Evolutionary conservation across 1,140 invertebrate species (phyloP).

Genomic region (Drosophila pachea): DNA sequence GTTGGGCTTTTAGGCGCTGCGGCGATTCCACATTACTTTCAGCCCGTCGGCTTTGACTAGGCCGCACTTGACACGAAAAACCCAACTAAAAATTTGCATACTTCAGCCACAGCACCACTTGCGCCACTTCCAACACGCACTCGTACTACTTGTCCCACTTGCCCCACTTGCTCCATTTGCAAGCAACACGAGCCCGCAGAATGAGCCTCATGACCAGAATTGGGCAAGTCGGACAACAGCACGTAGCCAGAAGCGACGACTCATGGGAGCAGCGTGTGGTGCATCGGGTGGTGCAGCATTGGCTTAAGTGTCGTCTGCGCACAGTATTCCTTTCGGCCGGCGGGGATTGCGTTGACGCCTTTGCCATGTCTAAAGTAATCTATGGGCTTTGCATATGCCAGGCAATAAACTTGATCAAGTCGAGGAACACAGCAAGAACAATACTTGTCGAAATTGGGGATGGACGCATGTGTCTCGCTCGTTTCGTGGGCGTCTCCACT

Average conservation of each 20-base stretch:
- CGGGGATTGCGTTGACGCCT: conserved; percentile 42
- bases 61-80: conserved; percentile 41
- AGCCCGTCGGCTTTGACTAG: conserved; percentile 23
- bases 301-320: conserved; percentile 41
- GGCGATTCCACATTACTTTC: conserved; percentile 9
- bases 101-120: not conserved
- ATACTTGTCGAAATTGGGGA: conserved; percentile 1
- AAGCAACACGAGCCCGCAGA: conserved; percentile 7
- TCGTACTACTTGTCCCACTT: conserved; percentile 27
- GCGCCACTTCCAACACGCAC: not conserved
- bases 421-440: conserved; percentile 56
- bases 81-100: conserved; percentile 36
- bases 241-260: conserved; percentile 49
- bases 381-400: conserved; percentile 74
- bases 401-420: conserved; percentile 75
- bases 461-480: not conserved
- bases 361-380: conserved; percentile 66
- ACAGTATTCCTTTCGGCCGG: conserved; percentile 29
- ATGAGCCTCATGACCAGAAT: conserved; percentile 53
- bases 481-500: conserved; percentile 28
- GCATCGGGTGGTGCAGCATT: conserved; percentile 2
- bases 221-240: conserved; percentile 66
- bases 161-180: conserved; percentile 26
- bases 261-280: not conserved
- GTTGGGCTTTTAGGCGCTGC: conserved; percentile 18